Percentiles rank a stretch among this genome's conserved stretches.
phyloP scores from a whole-genome alignment of 2,888 invertebrate genomes.

The Pyralis farinalis region DNA sequence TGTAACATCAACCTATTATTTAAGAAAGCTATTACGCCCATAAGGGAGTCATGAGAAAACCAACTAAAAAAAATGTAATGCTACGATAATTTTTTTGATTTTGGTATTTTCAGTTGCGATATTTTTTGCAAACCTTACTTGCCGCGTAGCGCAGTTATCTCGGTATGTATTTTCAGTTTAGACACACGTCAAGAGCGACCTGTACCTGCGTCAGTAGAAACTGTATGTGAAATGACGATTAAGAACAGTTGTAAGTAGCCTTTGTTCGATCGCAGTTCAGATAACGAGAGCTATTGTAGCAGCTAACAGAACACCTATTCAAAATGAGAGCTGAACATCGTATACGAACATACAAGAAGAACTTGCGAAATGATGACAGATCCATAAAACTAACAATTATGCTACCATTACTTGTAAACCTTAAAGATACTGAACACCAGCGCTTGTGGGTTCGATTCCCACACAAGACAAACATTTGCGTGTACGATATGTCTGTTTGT shows the following conservation, averaged over 20 bases:
- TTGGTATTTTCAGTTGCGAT: no score
- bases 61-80: no score
- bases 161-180: slow-evolving; percentile 48
- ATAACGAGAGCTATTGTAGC: slow-evolving; percentile 62
- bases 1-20: no score
- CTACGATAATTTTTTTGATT: no score
- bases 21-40: no score
- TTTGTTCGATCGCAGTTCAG: slow-evolving; percentile 66
- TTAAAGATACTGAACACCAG: no score
- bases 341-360: slow-evolving; percentile 6
- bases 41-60: no score
- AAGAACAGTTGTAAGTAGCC: slow-evolving; percentile 78
- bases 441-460: no score
- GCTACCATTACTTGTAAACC: no score
- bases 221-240: slow-evolving; percentile 79
- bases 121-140: slow-evolving; percentile 26
- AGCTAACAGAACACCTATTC: slow-evolving; percentile 40
- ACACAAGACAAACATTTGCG: no score
- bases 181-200: slow-evolving; percentile 46
- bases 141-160: slow-evolving; percentile 26
- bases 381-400: not conserved
- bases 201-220: slow-evolving; percentile 60
- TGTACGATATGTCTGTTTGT: no score
- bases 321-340: slow-evolving; percentile 30
- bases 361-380: slow-evolving; percentile 7